Evolutionary conservation across 1,140 invertebrate genomes (phyloP).

Genomic region (Papilio dardanus): DNA sequence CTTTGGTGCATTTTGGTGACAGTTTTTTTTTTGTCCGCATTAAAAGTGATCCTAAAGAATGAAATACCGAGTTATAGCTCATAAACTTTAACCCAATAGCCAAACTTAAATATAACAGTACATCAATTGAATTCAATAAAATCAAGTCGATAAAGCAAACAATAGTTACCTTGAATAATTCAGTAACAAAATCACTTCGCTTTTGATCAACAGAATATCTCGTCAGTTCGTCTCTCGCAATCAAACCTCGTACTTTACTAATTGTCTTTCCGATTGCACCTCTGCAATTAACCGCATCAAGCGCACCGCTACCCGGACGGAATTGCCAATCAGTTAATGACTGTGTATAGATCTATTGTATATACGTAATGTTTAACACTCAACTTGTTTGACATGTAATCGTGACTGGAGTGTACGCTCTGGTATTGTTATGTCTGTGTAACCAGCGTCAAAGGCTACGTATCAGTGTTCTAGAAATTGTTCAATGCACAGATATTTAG

Average conservation of each 20-base stretch:
- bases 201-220: conserved; percentile 17
- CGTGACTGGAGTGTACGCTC: conserved; percentile 4
- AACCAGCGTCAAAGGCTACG: neutral
- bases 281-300: conserved; percentile 44
- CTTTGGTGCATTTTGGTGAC: no score
- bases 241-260: conserved; percentile 43
- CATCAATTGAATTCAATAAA: neutral
- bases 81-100: no score
- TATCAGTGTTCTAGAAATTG: neutral
- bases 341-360: conserved; percentile 28
- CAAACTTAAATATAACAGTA: no score
- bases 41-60: no score
- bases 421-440: neutral
- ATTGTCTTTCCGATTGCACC: conserved; percentile 45
- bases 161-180: neutral
- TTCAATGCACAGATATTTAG: neutral
- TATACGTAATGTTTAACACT: conserved; percentile 30
- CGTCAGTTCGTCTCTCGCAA: conserved; percentile 41
- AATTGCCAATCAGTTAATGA: conserved; percentile 46
- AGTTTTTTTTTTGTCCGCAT: no score
- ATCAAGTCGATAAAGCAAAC: neutral
- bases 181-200: neutral
- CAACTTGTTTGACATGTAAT: conserved; percentile 24
- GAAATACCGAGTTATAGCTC: neutral
- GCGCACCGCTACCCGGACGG: conserved; percentile 34